phyloP scores from a whole-genome alignment of 2,888 invertebrate species.

The Calephelis perditalis region DNA sequence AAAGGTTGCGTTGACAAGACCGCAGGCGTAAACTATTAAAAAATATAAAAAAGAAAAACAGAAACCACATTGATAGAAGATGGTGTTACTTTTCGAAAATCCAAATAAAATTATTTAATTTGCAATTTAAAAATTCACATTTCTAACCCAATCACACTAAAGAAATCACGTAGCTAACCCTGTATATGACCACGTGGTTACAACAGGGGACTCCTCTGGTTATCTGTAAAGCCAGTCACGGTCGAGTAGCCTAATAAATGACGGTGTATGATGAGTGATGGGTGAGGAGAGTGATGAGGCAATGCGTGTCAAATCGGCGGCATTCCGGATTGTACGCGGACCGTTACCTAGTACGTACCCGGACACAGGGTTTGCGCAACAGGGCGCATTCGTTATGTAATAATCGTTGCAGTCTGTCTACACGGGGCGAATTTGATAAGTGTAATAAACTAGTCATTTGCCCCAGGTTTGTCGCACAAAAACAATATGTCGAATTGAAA shows the following conservation, averaged over 20 bases:
- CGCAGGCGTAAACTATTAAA: too few relatives aligned
- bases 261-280: background rate
- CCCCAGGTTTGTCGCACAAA: too few relatives aligned
- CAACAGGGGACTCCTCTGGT: too few relatives aligned
- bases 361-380: conserved; percentile 65
- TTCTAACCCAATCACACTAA: too few relatives aligned
- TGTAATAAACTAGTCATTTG: background rate
- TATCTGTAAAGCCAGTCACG: background rate
- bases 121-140: too few relatives aligned
- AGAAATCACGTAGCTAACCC: background rate
- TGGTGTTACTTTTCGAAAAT: too few relatives aligned
- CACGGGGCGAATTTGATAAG: conserved; percentile 35
- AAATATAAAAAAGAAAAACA: too few relatives aligned
- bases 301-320: conserved; percentile 64
- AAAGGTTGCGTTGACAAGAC: too few relatives aligned
- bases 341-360: conserved; percentile 57
- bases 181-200: background rate
- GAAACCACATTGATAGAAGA: too few relatives aligned
- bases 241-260: conserved; percentile 20
- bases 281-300: conserved; percentile 37
- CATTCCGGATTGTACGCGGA: conserved; percentile 68
- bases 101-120: too few relatives aligned
- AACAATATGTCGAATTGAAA: too few relatives aligned
- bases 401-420: conserved; percentile 43
- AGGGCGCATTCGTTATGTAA: conserved; percentile 69